Conservation (phyloP, 2,113 vertebrate genomes). For the Macroglossus sobrinus region DNA sequence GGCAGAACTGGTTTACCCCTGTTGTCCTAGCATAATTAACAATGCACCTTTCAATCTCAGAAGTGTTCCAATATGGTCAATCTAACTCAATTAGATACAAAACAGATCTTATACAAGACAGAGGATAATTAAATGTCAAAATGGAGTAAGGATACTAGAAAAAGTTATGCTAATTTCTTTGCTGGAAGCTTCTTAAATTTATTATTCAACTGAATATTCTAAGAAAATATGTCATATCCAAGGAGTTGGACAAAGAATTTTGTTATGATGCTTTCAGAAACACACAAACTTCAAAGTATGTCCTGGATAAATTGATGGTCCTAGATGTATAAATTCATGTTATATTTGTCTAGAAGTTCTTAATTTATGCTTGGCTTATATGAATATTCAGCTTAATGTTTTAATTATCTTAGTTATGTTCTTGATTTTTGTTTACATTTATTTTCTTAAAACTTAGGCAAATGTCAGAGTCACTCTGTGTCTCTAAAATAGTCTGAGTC, state of each 20-base stretch:
- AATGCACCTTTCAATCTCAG: neutral
- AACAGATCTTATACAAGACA: neutral
- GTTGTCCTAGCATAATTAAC: neutral
- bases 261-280: neutral
- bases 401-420: neutral
- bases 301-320: neutral
- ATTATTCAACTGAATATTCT: neutral
- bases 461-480: neutral
- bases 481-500: neutral
- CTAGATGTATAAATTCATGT: neutral
- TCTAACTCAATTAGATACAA: neutral
- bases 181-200: neutral
- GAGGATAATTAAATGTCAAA: slow-evolving; percentile 1
- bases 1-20: neutral
- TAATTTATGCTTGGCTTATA: neutral
- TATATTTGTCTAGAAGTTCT: neutral
- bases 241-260: neutral
- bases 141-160: neutral
- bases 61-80: neutral
- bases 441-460: neutral
- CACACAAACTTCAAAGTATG: neutral
- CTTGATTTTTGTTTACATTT: slow-evolving; percentile 22
- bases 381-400: neutral
- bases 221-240: neutral
- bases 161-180: neutral